phyloP scores from a whole-genome alignment of 2,113 vertebrate genomes.

The Corythaixoides concolor region DNA sequence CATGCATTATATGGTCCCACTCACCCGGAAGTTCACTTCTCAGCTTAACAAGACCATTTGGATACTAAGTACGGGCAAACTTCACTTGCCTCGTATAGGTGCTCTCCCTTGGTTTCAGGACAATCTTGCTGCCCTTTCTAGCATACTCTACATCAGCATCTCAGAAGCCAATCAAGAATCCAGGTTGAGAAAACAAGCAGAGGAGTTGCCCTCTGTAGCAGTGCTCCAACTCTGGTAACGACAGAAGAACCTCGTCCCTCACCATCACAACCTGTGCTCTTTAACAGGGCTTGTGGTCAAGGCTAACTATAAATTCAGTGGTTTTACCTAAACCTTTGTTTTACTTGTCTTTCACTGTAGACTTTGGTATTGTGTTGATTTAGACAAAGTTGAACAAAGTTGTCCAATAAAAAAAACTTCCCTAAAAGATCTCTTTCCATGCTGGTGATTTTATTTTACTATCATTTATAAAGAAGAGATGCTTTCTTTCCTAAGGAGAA shows the following conservation, averaged over 20 bases:
- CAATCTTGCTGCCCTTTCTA: neutral
- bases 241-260: neutral
- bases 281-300: fast-evolving
- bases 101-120: neutral
- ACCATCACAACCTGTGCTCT: neutral
- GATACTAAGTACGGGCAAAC: neutral
- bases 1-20: neutral
- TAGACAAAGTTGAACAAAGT: neutral
- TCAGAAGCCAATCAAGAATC: neutral
- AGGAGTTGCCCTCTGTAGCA: neutral
- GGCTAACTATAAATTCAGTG: neutral
- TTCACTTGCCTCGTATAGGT: neutral
- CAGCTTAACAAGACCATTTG: neutral
- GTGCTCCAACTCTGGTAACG: neutral
- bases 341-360: neutral
- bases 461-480: neutral
- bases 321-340: neutral
- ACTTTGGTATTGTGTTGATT: neutral
- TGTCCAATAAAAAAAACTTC: neutral
- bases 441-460: neutral
- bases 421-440: neutral
- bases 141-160: neutral
- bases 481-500: neutral
- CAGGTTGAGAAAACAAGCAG: neutral
- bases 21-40: neutral